Evolutionary conservation across 2,888 invertebrate genomes (phyloP), one percentile per base, ranked within the genome.

Genomic region (Cataglyphis cursor): DNA sequence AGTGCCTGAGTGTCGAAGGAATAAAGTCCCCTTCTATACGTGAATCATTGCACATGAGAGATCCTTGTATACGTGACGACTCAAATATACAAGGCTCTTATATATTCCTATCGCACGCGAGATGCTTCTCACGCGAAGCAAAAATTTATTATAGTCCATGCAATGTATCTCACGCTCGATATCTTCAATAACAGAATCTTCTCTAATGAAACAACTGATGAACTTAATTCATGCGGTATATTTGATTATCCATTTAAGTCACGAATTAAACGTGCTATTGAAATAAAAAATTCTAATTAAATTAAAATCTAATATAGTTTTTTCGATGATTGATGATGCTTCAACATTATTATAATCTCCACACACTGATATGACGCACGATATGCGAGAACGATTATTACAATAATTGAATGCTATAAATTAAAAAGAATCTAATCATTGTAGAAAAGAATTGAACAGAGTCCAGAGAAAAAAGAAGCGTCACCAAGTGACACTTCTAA

Each of bases 111-210:
- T 62, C 8, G 21, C 81, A 72, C 80, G 74, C 73, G 44, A 72
- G 73, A n/a, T 48, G 18, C 21, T 59, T 72, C 59, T 57, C 80
- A 35, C 70, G 73, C 78, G 31, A 48, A 21, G 48, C 59, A 48
- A 62, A 62, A 61, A 75, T 51, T 75, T 65, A 51, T 65, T 38
- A 18, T 51, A 51, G 51, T 51, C 21, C 35, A 65, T 51, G 51
- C 35, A 21, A 74, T 61, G n/a, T 51, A 51, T 3, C 21, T 44
- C 44, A 28, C 5, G 15, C 31, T 21, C 41, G 18, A 38, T 75
- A 51, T 18, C 21, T 72, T 57, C 54, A 54, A 72, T 48, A 44
- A 28, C 4, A 73, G 18, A 62, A 44, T 10, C 21, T 31, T 57
- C 38, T 41, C 24, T 62, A 28, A 66, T 57, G 38, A 28, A 76